phyloP scores from a whole-genome alignment of 2,888 invertebrate genomes.

The Pristionchus japonicus region DNA sequence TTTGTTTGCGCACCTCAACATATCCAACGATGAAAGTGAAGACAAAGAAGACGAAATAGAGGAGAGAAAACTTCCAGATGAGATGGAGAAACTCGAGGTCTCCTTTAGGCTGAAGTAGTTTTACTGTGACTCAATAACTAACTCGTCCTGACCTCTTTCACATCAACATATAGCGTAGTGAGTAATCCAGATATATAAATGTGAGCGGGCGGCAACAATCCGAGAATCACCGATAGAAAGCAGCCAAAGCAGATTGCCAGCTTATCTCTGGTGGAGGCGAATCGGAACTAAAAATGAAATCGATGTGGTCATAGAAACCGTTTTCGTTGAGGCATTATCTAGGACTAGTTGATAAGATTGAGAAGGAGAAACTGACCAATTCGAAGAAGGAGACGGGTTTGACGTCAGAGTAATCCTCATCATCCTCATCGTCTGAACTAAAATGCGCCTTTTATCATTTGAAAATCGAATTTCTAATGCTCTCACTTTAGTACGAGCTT shows the following conservation, averaged over 20 bases:
- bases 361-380: too few relatives aligned
- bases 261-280: not conserved
- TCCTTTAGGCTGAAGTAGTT: not conserved
- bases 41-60: not conserved
- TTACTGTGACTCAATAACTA: not conserved
- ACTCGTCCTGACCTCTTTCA: not conserved
- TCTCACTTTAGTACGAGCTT: not conserved
- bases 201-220: not conserved
- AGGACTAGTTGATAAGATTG: too few relatives aligned
- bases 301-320: too few relatives aligned
- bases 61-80: not conserved
- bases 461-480: not conserved
- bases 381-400: not conserved
- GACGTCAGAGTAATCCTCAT: not conserved
- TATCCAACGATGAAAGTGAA: slow-evolving; percentile 4
- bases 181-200: not conserved
- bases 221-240: not conserved
- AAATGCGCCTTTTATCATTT: not conserved
- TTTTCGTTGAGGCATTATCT: too few relatives aligned
- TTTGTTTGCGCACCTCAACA: not conserved
- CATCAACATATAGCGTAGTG: not conserved
- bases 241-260: not conserved
- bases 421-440: not conserved
- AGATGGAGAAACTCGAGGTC: slow-evolving; percentile 7
- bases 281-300: not conserved